Evolutionary conservation across 2,888 invertebrate species (phyloP).

Genomic region (Agrotis clavis): DNA sequence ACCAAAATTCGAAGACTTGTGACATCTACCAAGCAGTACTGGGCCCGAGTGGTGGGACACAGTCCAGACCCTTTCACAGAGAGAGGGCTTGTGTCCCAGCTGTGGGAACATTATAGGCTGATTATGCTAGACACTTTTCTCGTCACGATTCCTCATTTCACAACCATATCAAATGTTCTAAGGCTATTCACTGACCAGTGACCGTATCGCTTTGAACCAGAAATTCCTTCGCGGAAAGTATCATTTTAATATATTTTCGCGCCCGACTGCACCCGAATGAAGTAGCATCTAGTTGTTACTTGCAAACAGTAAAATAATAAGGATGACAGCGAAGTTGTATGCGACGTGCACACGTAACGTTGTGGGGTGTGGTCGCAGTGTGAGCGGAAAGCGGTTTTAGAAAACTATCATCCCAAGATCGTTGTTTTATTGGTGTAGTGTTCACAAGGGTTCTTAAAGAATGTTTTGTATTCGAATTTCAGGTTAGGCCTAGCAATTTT

Average conservation of each 20-base stretch:
- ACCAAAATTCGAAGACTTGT: too few species aligned
- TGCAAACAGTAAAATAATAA: constrained; percentile 66
- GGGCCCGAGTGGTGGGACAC: too few species aligned
- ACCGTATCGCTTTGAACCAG: not conserved
- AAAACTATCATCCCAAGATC: not conserved
- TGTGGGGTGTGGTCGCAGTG: constrained; percentile 9
- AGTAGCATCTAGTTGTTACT: constrained; percentile 37
- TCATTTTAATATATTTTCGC: constrained; percentile 45
- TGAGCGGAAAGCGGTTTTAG: constrained; percentile 12
- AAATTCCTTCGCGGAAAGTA: constrained; percentile 12
- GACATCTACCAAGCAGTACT: too few species aligned
- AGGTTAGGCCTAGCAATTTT: not conserved
- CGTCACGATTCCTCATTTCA: not conserved
- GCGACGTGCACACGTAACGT: constrained; percentile 50
- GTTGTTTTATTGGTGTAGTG: not conserved
- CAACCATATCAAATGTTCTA: not conserved
- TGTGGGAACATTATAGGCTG: too few species aligned
- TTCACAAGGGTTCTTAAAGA: not conserved
- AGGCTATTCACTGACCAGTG: not conserved
- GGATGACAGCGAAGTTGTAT: constrained; percentile 59
- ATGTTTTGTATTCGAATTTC: not conserved
- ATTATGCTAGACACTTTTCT: not conserved
- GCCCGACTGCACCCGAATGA: constrained; percentile 32
- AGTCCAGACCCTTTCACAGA: too few species aligned
- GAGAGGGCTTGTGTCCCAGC: too few species aligned